Evolutionary conservation across 2,888 invertebrate species (phyloP).

Genomic region (Troides oblongomaculatus): DNA sequence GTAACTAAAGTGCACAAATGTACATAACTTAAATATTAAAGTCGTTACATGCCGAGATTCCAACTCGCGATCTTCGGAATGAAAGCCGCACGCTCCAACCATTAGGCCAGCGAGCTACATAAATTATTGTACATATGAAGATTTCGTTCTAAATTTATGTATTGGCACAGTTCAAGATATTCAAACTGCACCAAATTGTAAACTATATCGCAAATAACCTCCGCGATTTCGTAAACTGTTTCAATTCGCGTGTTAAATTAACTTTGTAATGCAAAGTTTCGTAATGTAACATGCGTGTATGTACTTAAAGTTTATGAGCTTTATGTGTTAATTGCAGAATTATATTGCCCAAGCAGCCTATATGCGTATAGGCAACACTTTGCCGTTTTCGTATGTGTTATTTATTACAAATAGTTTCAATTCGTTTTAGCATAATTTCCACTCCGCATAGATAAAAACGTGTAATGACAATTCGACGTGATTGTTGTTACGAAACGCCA

Average conservation of each 20-base stretch:
- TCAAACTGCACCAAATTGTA: too few relatives aligned
- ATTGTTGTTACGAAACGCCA: conserved; percentile 35
- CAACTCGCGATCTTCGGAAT: too few relatives aligned
- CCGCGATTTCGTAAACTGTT: neutral
- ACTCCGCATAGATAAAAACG: conserved; percentile 18
- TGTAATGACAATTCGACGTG: conserved; percentile 22
- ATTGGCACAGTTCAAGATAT: too few relatives aligned
- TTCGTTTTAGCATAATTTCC: conserved; percentile 23
- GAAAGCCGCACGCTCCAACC: too few relatives aligned
- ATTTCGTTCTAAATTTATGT: too few relatives aligned
- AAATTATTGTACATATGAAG: too few relatives aligned
- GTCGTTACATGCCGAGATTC: too few relatives aligned
- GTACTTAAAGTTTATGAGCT: conserved; percentile 9
- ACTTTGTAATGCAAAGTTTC: conserved; percentile 4
- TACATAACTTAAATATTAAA: too few relatives aligned
- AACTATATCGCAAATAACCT: too few relatives aligned
- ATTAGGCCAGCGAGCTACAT: too few relatives aligned
- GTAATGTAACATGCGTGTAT: conserved; percentile 2
- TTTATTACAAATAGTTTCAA: conserved; percentile 10
- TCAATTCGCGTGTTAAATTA: neutral
- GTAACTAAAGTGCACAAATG: too few relatives aligned
- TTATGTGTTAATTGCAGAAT: conserved; percentile 9
- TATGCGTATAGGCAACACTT: neutral
- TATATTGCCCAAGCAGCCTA: conserved; percentile 10
- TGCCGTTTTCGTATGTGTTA: neutral